Evolutionary conservation across 2,113 vertebrate species (phyloP).

Genomic region (Probosciger aterrimus): DNA sequence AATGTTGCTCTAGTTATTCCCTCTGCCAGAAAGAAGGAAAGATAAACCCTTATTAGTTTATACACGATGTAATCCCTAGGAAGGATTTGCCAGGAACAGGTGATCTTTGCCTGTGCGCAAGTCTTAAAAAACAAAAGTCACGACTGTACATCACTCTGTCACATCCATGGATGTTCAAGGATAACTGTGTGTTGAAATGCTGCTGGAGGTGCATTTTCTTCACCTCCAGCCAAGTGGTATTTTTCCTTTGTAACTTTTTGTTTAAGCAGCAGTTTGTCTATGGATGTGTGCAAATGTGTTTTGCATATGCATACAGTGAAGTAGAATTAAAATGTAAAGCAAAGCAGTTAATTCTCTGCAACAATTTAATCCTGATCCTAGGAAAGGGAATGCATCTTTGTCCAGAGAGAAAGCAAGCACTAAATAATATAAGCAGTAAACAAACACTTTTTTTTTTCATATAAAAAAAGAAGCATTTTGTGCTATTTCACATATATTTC

Average conservation of each 20-base stretch:
- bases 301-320: neutral
- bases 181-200: neutral
- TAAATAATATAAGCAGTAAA: neutral
- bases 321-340: neutral
- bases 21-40: constrained; percentile 7
- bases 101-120: constrained; percentile 6
- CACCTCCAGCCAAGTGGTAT: neutral
- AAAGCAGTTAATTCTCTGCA: neutral
- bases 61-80: neutral
- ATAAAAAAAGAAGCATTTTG: neutral
- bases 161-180: neutral
- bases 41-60: constrained; percentile 10
- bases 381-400: neutral
- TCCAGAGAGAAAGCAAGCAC: neutral
- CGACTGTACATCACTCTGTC: neutral
- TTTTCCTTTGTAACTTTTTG: neutral
- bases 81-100: constrained; percentile 22
- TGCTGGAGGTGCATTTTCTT: neutral
- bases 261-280: neutral
- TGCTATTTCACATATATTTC: neutral
- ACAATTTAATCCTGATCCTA: neutral
- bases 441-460: neutral
- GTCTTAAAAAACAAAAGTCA: neutral
- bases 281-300: neutral
- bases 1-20: neutral